Evolutionary conservation across 2,113 vertebrate species (phyloP), one percentile per base, ranked within the genome.

Genomic region (Periophthalmus modestus): DNA sequence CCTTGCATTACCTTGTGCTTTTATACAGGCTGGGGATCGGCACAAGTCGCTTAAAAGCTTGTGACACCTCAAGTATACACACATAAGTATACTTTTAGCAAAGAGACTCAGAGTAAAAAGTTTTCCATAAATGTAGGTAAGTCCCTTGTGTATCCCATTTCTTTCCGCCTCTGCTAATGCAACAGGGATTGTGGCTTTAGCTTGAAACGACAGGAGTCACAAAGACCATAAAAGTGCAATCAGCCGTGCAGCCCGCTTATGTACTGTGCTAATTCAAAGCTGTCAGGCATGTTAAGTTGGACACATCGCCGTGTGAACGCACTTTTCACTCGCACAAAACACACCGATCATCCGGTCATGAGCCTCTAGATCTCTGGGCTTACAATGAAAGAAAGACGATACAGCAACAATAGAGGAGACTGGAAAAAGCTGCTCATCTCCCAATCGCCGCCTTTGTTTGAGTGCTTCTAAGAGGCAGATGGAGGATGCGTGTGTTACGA

Each of bases 351-450:
- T 69, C 68, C 74, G 75, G 77, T 79, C 77, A 34, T 14, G 50
- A 66, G 43, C 78, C 75, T 78, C 73, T 81, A 80, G 34, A 61
- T 54, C 59, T 16, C 3, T 28, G 69, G 54, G 67, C 73, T 81
- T 48, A 59, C 57, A 75, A 77, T 7, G 59, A 79, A 19, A 69
- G 63, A 52, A 61, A 84, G 75, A 82, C 13, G 66, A 83, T 71
- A 85, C 76, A 69, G 65, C 58, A 12, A 59, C 59, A 34, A 74
- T 69, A 74, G 76, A 50, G 66, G 65, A 77, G 70, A 61, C 73
- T 72, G 79, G 85, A 82, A 83, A 82, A 87, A 86, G 83, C 62
- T 73, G 62, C 78, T 81, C 84, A 86, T 66, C 83, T 73, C 47
- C 73, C 18, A 19, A 61, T 70, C 65, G 68, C 66, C 47, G 50